Evolutionary conservation across 2,797 vertebrate species (phyloP), one percentile per base, ranked within the genome.

Genomic region (Sylvilagus floridanus): DNA sequence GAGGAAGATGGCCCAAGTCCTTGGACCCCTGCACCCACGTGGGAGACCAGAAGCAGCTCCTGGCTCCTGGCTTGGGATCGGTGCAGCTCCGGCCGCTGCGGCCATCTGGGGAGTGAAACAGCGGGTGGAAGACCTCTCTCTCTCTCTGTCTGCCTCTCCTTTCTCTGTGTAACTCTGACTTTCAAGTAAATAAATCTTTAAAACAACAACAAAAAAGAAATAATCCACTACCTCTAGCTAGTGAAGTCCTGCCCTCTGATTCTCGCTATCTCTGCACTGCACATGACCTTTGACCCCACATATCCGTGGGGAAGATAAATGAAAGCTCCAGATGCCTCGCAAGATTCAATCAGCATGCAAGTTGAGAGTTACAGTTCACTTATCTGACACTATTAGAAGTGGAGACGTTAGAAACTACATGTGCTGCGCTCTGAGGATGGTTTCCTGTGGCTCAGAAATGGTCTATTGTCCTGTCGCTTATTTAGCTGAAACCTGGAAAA

Each of bases 401-500:
- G 62, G 28, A 91, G 28, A 76, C 37, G 85, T 76, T 77, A 77
- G 17, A 92, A 93, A 76, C 72, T 71, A 5, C 12, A 28, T 30
- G 5, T n/a, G 50, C 52, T 35, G 52, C 75, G 21, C 35, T 63
- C 85, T 95, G 62, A 79, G 72, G 96, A 93, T 8, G 35, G 65
- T 88, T 57, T 86, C 17, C 54, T 82, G 12, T 86, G 1, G 50
- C 50, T 96, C 66, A 90, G 96, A 96, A 88, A 73, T n/a, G 30
- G 11, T 3, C 5, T 60, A 82, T 10, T 85, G 94, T 91, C 87
- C 75, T 94, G 32, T 57, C 75, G 9, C 77, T 97, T 96, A n/a
- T 95, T 96, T 12, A 92, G 84, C 62, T 93, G 62, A 97, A 60
- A 13, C 57, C 93, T 86, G 42, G 78, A 28, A 35, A 94, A 85